These are phyloP conservation scores for Malaclemys terrapin DNA, from an alignment of 2,113 vertebrate genomes.

Conservation along the genomic window DNA sequence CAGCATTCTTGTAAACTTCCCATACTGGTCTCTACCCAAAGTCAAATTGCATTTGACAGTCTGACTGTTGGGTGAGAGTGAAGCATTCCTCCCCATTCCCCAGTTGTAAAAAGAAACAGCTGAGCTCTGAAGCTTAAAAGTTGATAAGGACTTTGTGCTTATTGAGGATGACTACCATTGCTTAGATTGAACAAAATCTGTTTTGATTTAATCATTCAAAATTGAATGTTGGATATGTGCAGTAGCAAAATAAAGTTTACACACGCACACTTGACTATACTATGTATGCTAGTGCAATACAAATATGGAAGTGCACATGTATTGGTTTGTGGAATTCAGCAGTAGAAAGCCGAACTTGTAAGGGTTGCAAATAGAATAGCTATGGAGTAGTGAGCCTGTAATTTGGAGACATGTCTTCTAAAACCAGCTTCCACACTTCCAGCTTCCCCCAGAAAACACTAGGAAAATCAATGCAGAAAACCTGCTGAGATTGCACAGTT, in stretches of 20 bases:
- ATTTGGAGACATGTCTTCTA: background rate
- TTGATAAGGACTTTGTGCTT: background rate
- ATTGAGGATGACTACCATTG: background rate
- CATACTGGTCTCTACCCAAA: background rate
- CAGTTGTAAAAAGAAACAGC: background rate
- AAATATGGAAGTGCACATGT: background rate
- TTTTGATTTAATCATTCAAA: background rate
- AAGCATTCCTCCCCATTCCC: background rate
- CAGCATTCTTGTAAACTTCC: background rate
- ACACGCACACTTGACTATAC: too few relatives aligned
- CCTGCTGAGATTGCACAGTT: background rate
- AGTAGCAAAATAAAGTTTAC: background rate
- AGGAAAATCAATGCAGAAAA: background rate
- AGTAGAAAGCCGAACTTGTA: background rate
- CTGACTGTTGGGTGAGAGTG: too few relatives aligned
- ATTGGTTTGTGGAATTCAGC: background rate
- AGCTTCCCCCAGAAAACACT: background rate
- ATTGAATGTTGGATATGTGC: background rate
- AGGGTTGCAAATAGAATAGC: background rate
- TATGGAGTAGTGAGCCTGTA: background rate
- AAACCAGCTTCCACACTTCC: background rate
- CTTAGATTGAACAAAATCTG: background rate
- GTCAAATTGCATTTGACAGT: background rate
- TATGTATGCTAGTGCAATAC: too few relatives aligned
- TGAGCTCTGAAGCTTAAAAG: background rate